Conservation (phyloP, 2,888 invertebrate species). For the Ennomos erosarius region DNA sequence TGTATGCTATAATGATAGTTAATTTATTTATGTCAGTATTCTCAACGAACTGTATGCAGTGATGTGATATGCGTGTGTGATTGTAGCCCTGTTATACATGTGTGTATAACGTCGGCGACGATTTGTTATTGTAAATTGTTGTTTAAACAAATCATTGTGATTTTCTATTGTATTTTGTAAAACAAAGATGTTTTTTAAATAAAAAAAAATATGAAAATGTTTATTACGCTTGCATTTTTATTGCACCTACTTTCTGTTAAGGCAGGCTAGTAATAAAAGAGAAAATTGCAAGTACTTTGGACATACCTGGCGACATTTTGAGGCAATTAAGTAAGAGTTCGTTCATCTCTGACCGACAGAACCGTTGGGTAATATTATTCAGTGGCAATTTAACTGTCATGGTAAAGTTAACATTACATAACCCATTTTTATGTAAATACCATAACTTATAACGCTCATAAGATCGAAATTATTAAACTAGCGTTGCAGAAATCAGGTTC, state of each 20-base stretch:
- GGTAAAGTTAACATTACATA: conserved; percentile 14
- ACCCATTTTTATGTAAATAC: conserved; percentile 10
- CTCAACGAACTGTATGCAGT: conserved; percentile 67
- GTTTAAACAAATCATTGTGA: conserved; percentile 66
- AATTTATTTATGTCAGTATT: conserved; percentile 85
- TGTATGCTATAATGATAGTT: conserved; percentile 76
- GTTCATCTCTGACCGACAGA: conserved; percentile 15
- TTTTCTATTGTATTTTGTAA: conserved; percentile 72
- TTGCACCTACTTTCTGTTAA: conserved; percentile 11
- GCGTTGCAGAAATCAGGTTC: conserved; percentile 10
- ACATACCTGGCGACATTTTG: conserved; percentile 20
- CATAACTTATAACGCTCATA: neutral
- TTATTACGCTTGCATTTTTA: conserved; percentile 48
- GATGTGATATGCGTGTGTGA: conserved; percentile 70
- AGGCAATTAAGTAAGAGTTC: conserved; percentile 24
- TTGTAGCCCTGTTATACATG: conserved; percentile 61
- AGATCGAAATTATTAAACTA: conserved; percentile 1
- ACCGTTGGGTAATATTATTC: conserved; percentile 15
- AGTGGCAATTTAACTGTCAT: conserved; percentile 9
- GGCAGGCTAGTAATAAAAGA: conserved; percentile 1
- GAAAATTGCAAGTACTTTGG: conserved; percentile 17
- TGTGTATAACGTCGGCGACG: conserved; percentile 52
- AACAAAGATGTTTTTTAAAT: conserved; percentile 65
- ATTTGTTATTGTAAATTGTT: conserved; percentile 67
- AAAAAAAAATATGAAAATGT: conserved; percentile 63